phyloP scores from a whole-genome alignment of 2,113 vertebrate genomes.

The Octodon degus region DNA sequence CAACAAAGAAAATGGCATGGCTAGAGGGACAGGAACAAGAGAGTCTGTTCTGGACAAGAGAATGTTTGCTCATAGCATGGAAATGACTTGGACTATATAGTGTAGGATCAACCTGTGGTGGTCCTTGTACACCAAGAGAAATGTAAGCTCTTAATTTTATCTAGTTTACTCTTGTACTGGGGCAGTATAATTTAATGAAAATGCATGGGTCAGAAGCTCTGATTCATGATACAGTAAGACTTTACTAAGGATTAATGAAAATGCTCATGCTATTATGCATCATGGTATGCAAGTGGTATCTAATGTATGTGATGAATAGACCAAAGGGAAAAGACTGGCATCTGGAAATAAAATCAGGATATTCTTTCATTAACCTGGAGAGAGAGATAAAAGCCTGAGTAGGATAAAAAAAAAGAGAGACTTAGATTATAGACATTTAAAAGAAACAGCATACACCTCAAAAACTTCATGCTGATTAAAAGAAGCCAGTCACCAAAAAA shows the following conservation, averaged over 20 bases:
- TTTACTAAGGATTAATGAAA: slow-evolving; percentile 45
- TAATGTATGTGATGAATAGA: not conserved
- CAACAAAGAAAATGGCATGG: not conserved
- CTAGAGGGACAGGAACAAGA: not conserved
- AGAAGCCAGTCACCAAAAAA: slow-evolving; percentile 12
- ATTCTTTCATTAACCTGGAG: slow-evolving; percentile 4
- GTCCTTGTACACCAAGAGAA: not conserved
- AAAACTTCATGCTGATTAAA: slow-evolving; percentile 18
- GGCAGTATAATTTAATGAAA: not conserved
- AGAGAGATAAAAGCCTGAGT: not conserved
- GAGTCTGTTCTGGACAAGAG: not conserved
- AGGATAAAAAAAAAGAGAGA: not conserved
- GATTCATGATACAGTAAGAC: slow-evolving; percentile 41
- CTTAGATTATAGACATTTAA: not conserved
- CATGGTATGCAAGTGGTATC: not conserved
- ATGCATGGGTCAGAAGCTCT: slow-evolving; percentile 15
- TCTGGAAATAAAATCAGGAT: slow-evolving; percentile 28
- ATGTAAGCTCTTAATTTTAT: not conserved
- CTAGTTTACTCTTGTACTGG: not conserved
- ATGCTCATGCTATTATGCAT: not conserved
- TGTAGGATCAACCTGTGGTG: not conserved
- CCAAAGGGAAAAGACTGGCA: not conserved
- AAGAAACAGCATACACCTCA: not conserved
- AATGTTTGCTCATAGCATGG: not conserved
- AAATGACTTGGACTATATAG: not conserved